Percentiles rank a stretch among this genome's conserved stretches.
Conservation (phyloP, 2,888 invertebrate species). For the Hyppa rectilinea region DNA sequence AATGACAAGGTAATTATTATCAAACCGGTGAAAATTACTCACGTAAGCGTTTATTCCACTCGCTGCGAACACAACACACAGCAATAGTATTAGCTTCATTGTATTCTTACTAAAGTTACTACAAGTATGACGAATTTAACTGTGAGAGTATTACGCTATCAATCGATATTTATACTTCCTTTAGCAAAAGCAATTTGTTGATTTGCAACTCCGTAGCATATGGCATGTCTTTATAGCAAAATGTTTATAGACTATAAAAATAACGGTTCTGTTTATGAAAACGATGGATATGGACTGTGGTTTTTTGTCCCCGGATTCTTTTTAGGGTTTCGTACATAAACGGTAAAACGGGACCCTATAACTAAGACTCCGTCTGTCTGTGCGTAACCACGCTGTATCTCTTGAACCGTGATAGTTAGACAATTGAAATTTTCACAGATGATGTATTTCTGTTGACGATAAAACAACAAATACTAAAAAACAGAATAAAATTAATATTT, state of each 20-base stretch:
- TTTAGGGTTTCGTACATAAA: too few species aligned
- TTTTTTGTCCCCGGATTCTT: not conserved
- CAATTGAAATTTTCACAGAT: too few species aligned
- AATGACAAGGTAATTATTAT: too few species aligned
- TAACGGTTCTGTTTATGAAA: not conserved
- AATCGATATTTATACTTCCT: slow-evolving; percentile 33
- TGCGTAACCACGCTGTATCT: too few species aligned
- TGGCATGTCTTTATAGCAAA: slow-evolving; percentile 19
- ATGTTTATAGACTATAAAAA: slow-evolving; percentile 1
- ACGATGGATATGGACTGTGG: not conserved
- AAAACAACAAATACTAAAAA: too few species aligned
- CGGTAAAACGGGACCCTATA: too few species aligned
- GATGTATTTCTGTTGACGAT: too few species aligned
- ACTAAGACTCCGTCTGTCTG: too few species aligned
- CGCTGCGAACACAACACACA: slow-evolving; percentile 8
- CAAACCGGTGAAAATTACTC: too few species aligned
- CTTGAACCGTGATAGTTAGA: too few species aligned
- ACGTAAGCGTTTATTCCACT: slow-evolving; percentile 9
- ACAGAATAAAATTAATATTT: too few species aligned
- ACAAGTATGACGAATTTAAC: not conserved
- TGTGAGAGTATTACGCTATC: slow-evolving; percentile 11
- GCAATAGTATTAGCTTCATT: slow-evolving; percentile 31
- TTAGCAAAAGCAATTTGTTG: slow-evolving; percentile 22
- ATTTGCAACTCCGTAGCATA: slow-evolving; percentile 15
- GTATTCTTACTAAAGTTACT: not conserved